Conservation (phyloP, 2,113 vertebrate genomes). For the Numenius arquata region DNA sequence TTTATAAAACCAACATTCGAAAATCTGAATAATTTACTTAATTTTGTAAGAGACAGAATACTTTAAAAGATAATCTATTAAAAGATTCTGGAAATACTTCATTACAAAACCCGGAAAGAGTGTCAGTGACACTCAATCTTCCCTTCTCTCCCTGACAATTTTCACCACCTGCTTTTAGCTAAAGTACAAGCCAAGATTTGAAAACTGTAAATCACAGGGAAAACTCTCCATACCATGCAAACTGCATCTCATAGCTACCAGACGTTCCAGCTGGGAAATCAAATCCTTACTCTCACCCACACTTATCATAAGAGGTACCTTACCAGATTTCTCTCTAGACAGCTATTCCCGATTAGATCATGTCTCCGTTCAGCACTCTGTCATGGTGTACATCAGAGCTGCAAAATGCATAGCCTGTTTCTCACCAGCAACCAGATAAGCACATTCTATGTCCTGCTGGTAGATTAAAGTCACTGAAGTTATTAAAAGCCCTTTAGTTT, state of each 20-base stretch:
- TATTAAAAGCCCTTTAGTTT: not conserved
- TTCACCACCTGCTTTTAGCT: slow-evolving; percentile 15
- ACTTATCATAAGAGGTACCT: not conserved
- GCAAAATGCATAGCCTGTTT: not conserved
- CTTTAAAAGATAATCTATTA: not conserved
- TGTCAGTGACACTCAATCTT: not conserved
- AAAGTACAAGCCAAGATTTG: not conserved
- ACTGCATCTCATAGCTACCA: not conserved
- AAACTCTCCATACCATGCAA: not conserved
- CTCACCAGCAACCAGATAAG: not conserved
- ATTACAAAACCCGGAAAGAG: not conserved
- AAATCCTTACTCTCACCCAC: not conserved
- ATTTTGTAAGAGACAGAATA: not conserved
- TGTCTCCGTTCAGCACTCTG: not conserved
- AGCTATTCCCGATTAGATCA: not conserved
- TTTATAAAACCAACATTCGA: not conserved
- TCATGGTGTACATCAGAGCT: not conserved
- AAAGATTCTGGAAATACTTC: not conserved
- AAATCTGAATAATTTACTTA: not conserved
- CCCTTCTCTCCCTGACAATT: not conserved
- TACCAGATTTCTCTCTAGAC: not conserved
- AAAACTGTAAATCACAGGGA: not conserved
- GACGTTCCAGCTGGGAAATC: not conserved
- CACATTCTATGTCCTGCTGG: not conserved
- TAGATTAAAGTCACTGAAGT: not conserved